These are phyloP conservation scores for Cossypha caffra DNA, from an alignment of 2,797 vertebrate species.

Conservation along the genomic window DNA sequence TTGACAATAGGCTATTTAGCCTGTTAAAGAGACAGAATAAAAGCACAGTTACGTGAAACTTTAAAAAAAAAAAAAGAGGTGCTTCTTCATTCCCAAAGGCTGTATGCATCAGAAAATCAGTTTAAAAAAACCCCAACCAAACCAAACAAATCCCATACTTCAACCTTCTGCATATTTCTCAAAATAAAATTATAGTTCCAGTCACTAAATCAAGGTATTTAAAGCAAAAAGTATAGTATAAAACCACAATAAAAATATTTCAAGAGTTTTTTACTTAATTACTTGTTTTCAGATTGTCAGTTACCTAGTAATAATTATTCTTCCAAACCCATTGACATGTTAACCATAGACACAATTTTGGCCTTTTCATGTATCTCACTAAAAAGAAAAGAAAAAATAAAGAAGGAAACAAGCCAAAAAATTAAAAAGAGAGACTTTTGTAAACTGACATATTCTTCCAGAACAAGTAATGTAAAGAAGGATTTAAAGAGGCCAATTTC, in stretches of 20 bases:
- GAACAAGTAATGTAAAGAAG: not conserved
- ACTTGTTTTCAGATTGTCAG: not conserved
- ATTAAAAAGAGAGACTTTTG: not conserved
- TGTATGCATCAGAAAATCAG: not conserved
- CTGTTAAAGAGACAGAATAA: not conserved
- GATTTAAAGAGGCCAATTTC: slow-evolving; percentile 5
- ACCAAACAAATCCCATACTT: not conserved
- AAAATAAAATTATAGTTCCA: not conserved
- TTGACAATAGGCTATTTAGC: not conserved
- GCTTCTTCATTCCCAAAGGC: not conserved
- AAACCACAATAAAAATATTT: not conserved
- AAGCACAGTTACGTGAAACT: not conserved
- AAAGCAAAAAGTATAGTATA: not conserved
- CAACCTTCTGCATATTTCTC: not conserved
- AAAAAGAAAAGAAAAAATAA: not conserved
- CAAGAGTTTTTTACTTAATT: not conserved
- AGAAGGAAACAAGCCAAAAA: not conserved
- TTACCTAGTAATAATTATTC: not conserved
- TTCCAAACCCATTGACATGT: not conserved
- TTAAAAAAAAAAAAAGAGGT: too few relatives aligned
- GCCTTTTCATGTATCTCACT: not conserved
- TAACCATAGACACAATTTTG: not conserved
- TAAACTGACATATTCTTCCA: not conserved
- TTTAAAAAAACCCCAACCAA: not conserved
- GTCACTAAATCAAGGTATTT: not conserved